These are phyloP conservation scores for Amphimedon queenslandica DNA, from an alignment of 37 sponge, comb jelly and placozoan species.

Conservation along the genomic window DNA sequence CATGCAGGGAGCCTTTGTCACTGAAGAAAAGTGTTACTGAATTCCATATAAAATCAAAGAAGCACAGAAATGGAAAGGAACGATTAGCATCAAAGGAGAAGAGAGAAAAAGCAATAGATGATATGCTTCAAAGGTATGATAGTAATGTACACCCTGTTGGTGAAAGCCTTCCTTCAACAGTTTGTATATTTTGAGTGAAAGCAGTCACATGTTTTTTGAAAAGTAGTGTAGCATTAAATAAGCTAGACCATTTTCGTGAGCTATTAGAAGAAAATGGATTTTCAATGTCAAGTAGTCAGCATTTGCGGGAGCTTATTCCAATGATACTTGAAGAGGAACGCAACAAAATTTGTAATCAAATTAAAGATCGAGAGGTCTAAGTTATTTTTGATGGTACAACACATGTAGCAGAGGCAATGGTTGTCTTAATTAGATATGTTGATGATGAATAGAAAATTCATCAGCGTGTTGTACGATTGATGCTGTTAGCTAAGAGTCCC, in stretches of 20 bases:
- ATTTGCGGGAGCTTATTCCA: slow-evolving; percentile 29
- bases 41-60: slow-evolving; percentile 21
- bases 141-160: slow-evolving; percentile 15
- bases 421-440: slow-evolving; percentile 11
- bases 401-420: slow-evolving; percentile 36
- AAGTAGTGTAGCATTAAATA: slow-evolving; percentile 24
- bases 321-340: slow-evolving; percentile 24
- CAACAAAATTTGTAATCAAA: slow-evolving; percentile 2
- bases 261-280: slow-evolving; percentile 35
- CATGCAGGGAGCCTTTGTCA: slow-evolving; percentile 38
- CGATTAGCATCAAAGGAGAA: slow-evolving; percentile 1
- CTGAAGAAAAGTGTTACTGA: slow-evolving; percentile 10
- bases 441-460: slow-evolving; percentile 21
- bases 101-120: too few relatives aligned
- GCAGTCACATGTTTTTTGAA: slow-evolving; percentile 35
- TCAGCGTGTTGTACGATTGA: slow-evolving; percentile 13
- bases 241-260: slow-evolving; percentile 24
- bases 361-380: slow-evolving; percentile 13
- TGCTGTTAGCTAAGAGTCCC: slow-evolving; percentile 31
- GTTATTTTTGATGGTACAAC: slow-evolving; percentile 43
- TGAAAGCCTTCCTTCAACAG: slow-evolving; percentile 17
- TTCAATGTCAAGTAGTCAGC: slow-evolving; percentile 4
- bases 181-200: slow-evolving; percentile 8
- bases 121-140: slow-evolving; percentile 12
- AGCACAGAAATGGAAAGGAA: slow-evolving; percentile 30